These are phyloP conservation scores for Diarsia mendica DNA, from an alignment of 2,888 invertebrate species.

Conservation along the genomic window DNA sequence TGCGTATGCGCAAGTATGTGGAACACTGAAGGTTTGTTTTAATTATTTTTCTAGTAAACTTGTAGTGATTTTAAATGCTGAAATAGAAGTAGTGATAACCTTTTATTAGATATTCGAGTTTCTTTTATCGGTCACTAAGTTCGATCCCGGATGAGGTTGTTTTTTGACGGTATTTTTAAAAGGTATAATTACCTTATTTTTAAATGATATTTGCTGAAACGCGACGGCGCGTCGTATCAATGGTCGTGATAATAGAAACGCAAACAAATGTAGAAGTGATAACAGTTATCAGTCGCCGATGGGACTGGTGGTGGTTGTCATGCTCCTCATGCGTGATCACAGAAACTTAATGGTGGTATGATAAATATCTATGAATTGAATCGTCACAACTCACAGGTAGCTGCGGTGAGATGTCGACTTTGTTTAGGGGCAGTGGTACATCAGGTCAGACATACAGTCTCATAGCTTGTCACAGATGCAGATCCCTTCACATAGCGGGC, in stretches of 20 bases:
- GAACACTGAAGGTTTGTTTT: conserved; percentile 43
- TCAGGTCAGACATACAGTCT: no score
- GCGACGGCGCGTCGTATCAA: conserved; percentile 19
- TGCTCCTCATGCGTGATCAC: conserved; percentile 4
- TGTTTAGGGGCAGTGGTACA: not conserved
- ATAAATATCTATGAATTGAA: conserved; percentile 1
- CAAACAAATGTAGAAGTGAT: conserved; percentile 40
- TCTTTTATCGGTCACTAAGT: not conserved
- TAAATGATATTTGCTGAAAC: conserved; percentile 9
- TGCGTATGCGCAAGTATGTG: conserved; percentile 45
- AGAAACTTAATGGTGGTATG: not conserved
- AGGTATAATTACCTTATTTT: conserved; percentile 25
- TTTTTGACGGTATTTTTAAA: not conserved
- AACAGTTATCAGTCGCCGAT: conserved; percentile 45
- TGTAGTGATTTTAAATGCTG: not conserved
- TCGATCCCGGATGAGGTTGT: conserved; percentile 15
- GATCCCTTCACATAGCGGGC: no score
- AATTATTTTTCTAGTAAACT: conserved; percentile 15
- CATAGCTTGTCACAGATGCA: no score
- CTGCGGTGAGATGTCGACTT: not conserved
- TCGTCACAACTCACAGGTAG: not conserved
- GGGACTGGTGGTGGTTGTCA: conserved; percentile 23
- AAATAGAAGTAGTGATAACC: conserved; percentile 10
- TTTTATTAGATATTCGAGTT: not conserved
- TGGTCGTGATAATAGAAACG: conserved; percentile 30